phyloP scores from a whole-genome alignment of 2,113 vertebrate species.

The Todiramphus saurophagus region DNA sequence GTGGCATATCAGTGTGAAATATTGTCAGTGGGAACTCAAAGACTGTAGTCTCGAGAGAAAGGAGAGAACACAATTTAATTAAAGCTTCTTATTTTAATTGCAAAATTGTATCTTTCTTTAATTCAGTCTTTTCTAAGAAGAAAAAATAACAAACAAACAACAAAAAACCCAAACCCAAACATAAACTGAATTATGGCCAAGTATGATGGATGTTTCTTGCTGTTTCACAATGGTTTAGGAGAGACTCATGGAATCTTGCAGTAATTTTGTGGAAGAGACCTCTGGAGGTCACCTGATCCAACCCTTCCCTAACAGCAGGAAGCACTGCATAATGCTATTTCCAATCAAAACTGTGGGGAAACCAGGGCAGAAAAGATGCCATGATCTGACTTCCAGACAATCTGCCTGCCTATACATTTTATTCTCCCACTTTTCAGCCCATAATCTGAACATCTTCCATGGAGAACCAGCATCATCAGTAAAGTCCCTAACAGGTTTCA shows the following conservation, averaged over 20 bases:
- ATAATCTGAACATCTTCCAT: neutral
- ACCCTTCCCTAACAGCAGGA: neutral
- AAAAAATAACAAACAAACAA: neutral
- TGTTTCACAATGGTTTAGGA: neutral
- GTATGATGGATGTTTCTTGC: neutral
- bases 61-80: conserved; percentile 8
- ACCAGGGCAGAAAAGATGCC: neutral
- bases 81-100: conserved; percentile 16
- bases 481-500: neutral
- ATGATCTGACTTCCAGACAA: neutral
- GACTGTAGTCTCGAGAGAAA: neutral
- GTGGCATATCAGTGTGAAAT: neutral
- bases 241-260: neutral
- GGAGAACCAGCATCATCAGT: neutral
- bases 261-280: neutral
- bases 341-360: neutral
- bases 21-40: neutral
- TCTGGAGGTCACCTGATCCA: neutral
- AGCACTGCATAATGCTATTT: neutral
- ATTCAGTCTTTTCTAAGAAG: neutral
- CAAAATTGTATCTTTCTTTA: neutral
- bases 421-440: neutral
- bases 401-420: neutral
- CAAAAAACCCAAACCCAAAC: no score
- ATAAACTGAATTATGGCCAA: neutral